Percentiles rank a stretch among this genome's conserved stretches.
These are phyloP conservation scores for Ditylenchus weischeri DNA, from an alignment of 2,888 invertebrate species.

Conservation along the genomic window DNA sequence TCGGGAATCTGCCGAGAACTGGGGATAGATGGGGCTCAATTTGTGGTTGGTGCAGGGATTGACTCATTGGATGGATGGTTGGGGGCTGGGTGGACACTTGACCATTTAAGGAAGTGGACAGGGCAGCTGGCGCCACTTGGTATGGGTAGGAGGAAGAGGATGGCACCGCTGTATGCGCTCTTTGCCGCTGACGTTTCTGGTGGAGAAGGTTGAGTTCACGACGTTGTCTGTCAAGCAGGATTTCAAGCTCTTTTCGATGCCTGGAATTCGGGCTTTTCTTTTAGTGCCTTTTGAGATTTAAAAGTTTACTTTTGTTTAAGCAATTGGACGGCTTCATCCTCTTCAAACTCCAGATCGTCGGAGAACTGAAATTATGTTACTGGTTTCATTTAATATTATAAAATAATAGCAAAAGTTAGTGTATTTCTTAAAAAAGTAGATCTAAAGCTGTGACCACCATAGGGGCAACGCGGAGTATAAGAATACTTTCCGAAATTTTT, in stretches of 20 bases:
- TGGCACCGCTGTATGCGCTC: slow-evolving; percentile 26
- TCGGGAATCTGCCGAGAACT: neutral
- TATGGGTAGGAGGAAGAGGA: neutral
- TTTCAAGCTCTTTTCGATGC: slow-evolving; percentile 30
- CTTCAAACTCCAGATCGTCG: slow-evolving; percentile 27
- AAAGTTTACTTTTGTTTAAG: slow-evolving; percentile 27
- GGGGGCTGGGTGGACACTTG: neutral
- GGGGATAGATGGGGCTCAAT: neutral
- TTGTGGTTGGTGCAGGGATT: slow-evolving; percentile 1
- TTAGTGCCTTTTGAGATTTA: neutral
- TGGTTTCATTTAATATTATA: too few species aligned
- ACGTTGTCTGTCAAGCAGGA: slow-evolving; percentile 30
- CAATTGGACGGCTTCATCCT: slow-evolving; percentile 31
- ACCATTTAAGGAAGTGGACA: neutral
- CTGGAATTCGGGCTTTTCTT: slow-evolving; percentile 16
- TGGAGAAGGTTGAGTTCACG: slow-evolving; percentile 25
- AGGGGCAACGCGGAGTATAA: too few species aligned
- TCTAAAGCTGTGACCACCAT: too few species aligned
- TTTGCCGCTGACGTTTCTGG: slow-evolving; percentile 30
- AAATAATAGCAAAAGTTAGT: too few species aligned
- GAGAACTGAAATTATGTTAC: slow-evolving; percentile 26
- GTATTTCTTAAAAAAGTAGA: too few species aligned
- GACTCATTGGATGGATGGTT: neutral
- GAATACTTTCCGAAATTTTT: too few species aligned
- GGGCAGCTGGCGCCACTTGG: neutral